Base-by-base conservation (phyloP, 2,113 vertebrate genomes). In the Phainopepla nitens region DNA sequence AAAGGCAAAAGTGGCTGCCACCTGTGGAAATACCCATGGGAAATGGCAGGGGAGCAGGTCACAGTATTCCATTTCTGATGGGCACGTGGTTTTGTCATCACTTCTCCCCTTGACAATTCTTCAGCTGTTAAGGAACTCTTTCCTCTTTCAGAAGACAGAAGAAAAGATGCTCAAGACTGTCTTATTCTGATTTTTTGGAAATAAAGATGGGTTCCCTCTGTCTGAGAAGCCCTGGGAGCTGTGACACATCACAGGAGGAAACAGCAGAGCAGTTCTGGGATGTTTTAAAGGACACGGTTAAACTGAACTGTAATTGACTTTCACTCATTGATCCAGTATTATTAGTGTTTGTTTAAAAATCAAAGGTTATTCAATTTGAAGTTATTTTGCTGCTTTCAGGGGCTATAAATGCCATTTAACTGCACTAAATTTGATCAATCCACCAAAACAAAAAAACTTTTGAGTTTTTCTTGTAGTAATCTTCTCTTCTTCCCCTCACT, bases 251-350 rank as follows among this genome's bases (percentile, higher is more conserved):
- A 65, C 75, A 47, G 60, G 60, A 62, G 28, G 60, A 44, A 78
- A 45, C 2, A 87, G 51, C 76, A 83, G 76, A 89, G 64, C 81
- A 83, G 16, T 62, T 91, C 71, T 39, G 42, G 78, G 78, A 91
- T 58, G 76, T 57, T 95, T 90, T 66, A 96, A 93, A 94, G 95
- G 95, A 79, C 95, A 88, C 2, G 1, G 82, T 73, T 95, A 81
- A 86, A 86, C 53, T 84, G 79, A 75, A 79, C 65, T 44, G 49
- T 92, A 94, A 95, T 79, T 96, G 90, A 94, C 95, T 97, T 94
- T 75, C 81, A 78, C 75, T 66, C 54, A 86, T 71, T n/a, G 95
- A 93, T 89, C 87, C 42, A 62, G 44, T 64, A 81, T 81, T 95
- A 94, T 82, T 78, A 82, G 41, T 58, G 47, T 85, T 96, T 84